A percentile compares a stretch with the other conserved stretches of the same genome.
Conservation (phyloP, 2,888 invertebrate genomes). For the Euclidia mi region DNA sequence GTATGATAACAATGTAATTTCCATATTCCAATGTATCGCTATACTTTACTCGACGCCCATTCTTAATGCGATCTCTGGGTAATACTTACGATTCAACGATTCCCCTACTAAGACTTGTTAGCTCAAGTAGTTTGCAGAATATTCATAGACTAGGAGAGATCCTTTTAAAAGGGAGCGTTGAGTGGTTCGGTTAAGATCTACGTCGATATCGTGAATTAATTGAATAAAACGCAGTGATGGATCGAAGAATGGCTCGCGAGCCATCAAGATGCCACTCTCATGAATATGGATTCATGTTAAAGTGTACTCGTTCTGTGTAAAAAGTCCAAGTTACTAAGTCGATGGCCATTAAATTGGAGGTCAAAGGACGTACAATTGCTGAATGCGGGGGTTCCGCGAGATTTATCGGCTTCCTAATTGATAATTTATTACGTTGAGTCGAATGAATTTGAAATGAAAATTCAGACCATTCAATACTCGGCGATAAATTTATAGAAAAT, state of each 20-base stretch:
- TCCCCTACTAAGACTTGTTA: constrained; percentile 54
- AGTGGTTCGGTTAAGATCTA: constrained; percentile 62
- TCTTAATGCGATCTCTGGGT: constrained; percentile 38
- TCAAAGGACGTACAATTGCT: constrained; percentile 58
- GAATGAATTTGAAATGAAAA: constrained; percentile 54
- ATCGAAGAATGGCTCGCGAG: constrained; percentile 59
- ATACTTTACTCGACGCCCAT: constrained; percentile 12
- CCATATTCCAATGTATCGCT: constrained; percentile 42
- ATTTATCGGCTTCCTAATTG: constrained; percentile 58
- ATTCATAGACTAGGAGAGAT: constrained; percentile 63
- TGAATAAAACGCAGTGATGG: constrained; percentile 82
- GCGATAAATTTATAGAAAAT: constrained; percentile 41
- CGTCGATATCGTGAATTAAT: constrained; percentile 81
- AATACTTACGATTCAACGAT: constrained; percentile 37
- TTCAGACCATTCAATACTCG: constrained; percentile 41
- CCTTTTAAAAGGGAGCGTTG: constrained; percentile 59
- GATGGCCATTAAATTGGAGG: constrained; percentile 68
- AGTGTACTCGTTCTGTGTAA: constrained; percentile 77
- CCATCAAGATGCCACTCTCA: constrained; percentile 63
- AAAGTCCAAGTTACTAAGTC: constrained; percentile 75
- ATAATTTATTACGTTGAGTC: constrained; percentile 54
- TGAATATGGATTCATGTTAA: constrained; percentile 82
- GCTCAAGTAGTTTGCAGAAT: constrained; percentile 61
- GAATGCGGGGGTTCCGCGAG: constrained; percentile 43
- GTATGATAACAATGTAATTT: constrained; percentile 37